Evolutionary conservation across 2,797 vertebrate genomes (phyloP).

Genomic region (Streptopelia turtur): DNA sequence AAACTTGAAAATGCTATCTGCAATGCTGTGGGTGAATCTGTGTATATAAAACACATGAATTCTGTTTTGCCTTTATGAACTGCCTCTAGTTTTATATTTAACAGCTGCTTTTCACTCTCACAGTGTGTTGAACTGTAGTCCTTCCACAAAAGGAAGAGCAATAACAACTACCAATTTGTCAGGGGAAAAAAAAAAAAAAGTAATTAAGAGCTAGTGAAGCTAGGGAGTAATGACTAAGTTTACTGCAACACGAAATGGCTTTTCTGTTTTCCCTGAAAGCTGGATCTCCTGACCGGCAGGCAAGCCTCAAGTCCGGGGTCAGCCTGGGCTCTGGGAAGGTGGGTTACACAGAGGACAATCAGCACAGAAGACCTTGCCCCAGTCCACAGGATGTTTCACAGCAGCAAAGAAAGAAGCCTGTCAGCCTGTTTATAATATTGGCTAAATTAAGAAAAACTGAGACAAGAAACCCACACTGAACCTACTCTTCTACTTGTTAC

Average conservation of each 20-base stretch:
- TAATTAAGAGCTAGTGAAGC: not conserved
- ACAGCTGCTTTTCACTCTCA: constrained; percentile 9
- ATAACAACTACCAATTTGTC: not conserved
- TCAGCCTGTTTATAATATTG: not conserved
- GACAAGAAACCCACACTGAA: not conserved
- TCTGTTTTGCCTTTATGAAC: not conserved
- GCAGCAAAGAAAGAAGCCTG: not conserved
- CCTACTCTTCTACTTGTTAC: not conserved
- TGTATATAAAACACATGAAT: not conserved
- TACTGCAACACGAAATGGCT: not conserved
- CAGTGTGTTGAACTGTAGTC: not conserved
- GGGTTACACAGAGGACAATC: not conserved
- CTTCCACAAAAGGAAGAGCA: not conserved
- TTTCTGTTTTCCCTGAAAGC: not conserved
- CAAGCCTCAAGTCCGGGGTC: not conserved
- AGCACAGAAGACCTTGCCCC: not conserved
- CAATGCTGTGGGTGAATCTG: not conserved
- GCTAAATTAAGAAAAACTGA: not conserved
- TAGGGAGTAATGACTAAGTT: not conserved
- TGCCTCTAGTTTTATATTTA: constrained; percentile 3
- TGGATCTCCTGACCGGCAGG: not conserved
- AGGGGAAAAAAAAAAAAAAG: not conserved
- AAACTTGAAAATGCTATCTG: not conserved
- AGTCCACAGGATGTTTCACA: not conserved
- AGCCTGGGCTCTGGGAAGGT: not conserved